Evolutionary conservation across 2,797 vertebrate species (phyloP).

Genomic region (Aulostomus chinensis): DNA sequence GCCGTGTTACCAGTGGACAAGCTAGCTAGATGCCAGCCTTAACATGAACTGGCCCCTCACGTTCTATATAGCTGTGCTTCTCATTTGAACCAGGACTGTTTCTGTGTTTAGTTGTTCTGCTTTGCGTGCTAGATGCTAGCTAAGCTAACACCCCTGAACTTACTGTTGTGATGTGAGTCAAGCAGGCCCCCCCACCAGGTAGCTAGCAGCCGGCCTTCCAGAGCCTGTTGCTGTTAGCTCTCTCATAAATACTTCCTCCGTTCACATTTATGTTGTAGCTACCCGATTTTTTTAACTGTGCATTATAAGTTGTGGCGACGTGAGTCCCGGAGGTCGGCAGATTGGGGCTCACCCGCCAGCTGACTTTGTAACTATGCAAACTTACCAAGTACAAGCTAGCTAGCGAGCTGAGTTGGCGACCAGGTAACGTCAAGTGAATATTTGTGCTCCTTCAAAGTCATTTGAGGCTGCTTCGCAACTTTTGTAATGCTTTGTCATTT

Average conservation of each 20-base stretch:
- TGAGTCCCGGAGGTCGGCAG: not conserved
- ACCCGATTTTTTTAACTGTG: not conserved
- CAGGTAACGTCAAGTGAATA: conserved; percentile 24
- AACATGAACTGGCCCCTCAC: not conserved
- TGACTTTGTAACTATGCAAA: conserved; percentile 22
- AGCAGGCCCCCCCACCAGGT: conserved; percentile 39
- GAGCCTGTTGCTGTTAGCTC: conserved; percentile 34
- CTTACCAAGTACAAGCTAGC: conserved; percentile 1
- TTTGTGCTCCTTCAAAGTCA: conserved; percentile 9
- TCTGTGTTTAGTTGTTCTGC: not conserved
- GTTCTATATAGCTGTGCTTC: not conserved
- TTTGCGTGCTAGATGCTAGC: not conserved
- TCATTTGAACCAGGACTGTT: not conserved
- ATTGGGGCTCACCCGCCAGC: conserved; percentile 2
- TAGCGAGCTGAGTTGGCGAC: conserved; percentile 21
- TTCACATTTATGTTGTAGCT: not conserved
- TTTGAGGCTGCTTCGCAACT: too few relatives aligned
- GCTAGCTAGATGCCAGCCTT: conserved; percentile 9
- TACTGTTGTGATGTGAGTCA: conserved; percentile 54
- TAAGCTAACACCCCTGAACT: conserved; percentile 19
- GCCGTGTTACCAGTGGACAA: conserved; percentile 58
- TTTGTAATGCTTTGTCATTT: too few relatives aligned
- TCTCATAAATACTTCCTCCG: conserved; percentile 20
- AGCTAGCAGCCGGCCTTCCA: conserved; percentile 65
- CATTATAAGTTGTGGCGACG: not conserved